Base-by-base conservation (phyloP, 2,113 vertebrate genomes). In the Isurus oxyrinchus region DNA sequence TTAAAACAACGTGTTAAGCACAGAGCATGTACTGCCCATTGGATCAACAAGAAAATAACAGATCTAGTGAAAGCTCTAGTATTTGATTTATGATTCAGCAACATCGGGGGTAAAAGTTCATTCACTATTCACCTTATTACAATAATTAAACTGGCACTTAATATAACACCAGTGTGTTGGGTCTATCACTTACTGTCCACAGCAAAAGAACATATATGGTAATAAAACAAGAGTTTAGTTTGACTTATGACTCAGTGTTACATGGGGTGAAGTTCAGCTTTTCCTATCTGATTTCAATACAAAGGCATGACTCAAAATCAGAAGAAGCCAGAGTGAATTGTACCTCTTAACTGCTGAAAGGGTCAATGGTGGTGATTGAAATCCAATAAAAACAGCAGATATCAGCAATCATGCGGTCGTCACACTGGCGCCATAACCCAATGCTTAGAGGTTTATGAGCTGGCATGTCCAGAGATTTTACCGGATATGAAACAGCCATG, bases 61-160 rank as follows among this genome's bases (percentile, higher is more conserved):
- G 31, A 61, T 59, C 35, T 66, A 35, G 59, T 23, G 66, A 40
- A 94, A 94, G 5, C 16, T 2, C 40, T 2, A 63, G 59, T 40
- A 97, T 97, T 97, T 97, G 97, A 91, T 96, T 96, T 96, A 96
- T 97, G 97, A 97, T 96, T 97, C 97, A 97, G 84, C 6, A 96
- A 96, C n/a, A 95, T 61, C 59, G 59, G 5, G 96, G 97, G 96
- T 96, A 96, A 97, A 97, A 96, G 97, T 97, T 97, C 97, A 97
- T 96, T 25, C 96, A 96, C 57, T 67, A 66, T 11, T 59, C 27
- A 31, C 11, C 25, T 4, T 59, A 61, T 59, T 16, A 35, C 27
- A 91, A 91, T 59, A 59, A 91, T 84, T 91, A 90, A 31, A 53
- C 19, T 8, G 23, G 23, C 44, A 90, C 25, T 57, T 14, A 91